Evolutionary conservation across 2,113 vertebrate genomes (phyloP).

Genomic region (Hiodon tergisus): DNA sequence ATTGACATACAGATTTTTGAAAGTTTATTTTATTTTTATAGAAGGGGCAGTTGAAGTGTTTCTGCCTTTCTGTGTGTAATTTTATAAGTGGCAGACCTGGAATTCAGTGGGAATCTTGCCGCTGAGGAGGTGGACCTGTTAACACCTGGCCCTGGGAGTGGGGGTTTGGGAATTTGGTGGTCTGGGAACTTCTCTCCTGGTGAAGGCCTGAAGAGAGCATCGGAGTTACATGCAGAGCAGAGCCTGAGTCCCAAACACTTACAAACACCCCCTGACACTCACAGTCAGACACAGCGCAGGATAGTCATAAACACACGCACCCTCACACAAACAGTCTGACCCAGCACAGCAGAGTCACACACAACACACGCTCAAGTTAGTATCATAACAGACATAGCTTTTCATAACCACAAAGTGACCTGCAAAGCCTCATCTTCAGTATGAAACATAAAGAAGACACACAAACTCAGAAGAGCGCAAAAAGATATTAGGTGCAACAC

Average conservation of each 20-base stretch:
- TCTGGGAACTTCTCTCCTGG: slow-evolving; percentile 31
- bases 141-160: slow-evolving; percentile 45
- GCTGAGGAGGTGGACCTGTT: slow-evolving; percentile 54
- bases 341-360: no score
- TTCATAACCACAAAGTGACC: no score
- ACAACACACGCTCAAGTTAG: no score
- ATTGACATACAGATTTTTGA: no score
- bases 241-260: neutral
- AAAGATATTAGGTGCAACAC: no score
- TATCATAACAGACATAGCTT: no score
- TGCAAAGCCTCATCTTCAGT: no score
- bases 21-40: no score
- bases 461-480: no score
- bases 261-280: neutral
- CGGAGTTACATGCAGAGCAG: no score
- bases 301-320: neutral
- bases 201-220: slow-evolving; percentile 20
- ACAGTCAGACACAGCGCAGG: neutral
- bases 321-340: neutral
- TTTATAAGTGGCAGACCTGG: slow-evolving; percentile 7
- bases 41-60: neutral
- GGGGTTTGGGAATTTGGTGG: slow-evolving; percentile 62
- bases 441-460: no score
- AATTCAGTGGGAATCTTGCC: neutral
- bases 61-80: neutral